phyloP scores from a whole-genome alignment of 1,140 invertebrate species.

The Pogonomyrmex californicus region DNA sequence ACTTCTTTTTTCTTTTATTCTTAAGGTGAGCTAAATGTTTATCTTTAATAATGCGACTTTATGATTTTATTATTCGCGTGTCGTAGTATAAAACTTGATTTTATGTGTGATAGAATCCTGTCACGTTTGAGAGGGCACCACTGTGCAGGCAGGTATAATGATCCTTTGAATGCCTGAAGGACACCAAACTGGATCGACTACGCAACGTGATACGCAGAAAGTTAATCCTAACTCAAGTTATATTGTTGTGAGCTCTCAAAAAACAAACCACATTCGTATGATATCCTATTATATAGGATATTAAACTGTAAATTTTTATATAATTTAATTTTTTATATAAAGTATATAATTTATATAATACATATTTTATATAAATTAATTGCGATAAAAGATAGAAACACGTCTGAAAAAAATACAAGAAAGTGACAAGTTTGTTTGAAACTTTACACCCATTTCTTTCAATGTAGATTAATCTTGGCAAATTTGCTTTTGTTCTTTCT shows the following conservation, averaged over 20 bases:
- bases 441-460: too few relatives aligned
- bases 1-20: background rate
- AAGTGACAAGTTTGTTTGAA: too few relatives aligned
- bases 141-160: slow-evolving; percentile 40
- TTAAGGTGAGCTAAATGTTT: background rate
- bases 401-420: too few relatives aligned
- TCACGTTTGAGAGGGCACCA: slow-evolving; percentile 68
- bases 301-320: background rate
- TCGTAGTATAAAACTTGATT: slow-evolving; percentile 10
- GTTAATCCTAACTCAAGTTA: slow-evolving; percentile 8
- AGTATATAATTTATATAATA: too few relatives aligned
- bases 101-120: background rate
- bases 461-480: too few relatives aligned
- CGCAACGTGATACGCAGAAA: slow-evolving; percentile 32
- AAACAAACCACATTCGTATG: background rate
- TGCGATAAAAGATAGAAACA: background rate
- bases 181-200: slow-evolving; percentile 38
- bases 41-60: background rate
- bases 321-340: background rate
- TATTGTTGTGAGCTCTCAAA: background rate
- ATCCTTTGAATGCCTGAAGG: slow-evolving; percentile 38
- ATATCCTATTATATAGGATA: background rate
- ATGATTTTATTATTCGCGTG: slow-evolving; percentile 2
- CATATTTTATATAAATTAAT: background rate
- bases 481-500: too few relatives aligned